Base-by-base conservation (phyloP, 2,888 invertebrate species). In the Campoplex capitator region DNA sequence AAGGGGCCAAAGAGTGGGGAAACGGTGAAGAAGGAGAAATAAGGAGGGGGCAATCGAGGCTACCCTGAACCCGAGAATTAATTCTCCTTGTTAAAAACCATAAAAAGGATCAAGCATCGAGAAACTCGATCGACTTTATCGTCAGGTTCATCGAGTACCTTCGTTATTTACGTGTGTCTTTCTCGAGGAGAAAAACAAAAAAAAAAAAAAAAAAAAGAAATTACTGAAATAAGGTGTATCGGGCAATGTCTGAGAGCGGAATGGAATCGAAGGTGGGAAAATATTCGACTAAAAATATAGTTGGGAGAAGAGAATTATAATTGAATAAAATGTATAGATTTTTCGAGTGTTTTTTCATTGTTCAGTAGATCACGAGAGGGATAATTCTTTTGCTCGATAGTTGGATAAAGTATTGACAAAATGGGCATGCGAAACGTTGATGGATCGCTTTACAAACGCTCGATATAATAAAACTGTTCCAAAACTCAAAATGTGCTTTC, bases 21-120 rank as follows among this genome's bases (percentile, higher is more conserved):
- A 80, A 51, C 16, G 48, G 71, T 23, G 23, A 23, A 23, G 23
- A 23, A 23, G 23, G 23, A 23, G 23, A 0, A 23, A 23, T 23
- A 23, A 23, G 23, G 23, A 3, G 6, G 48, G 45, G 45, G 28
- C 23, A 16, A 28, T 48, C 45, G 56, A 42, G 58, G 45, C 35
- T 73, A 13, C 35, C 51, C 35, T 35, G 71, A 71, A 71, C 32
- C 18, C 32, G 45, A 71, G 73, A 73, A 56, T 73, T n/a, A 73
- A 51, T 74, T 74, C 74, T 74, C 74, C 56, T 74, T 23, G 74
- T 56, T 74, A 54, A 35, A n/a, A 56, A 70, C 38, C 35, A 74
- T 74, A 11, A 56, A 13, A 56, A 56, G 56, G 38, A 74, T 74
- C 74, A 23, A 74, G 38, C 38, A 28, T 56, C 45, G 13, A 74